Evolutionary conservation across 1,140 invertebrate genomes (phyloP), one percentile per base, ranked within the genome.

Genomic region (Dolichoris vasculosae): DNA sequence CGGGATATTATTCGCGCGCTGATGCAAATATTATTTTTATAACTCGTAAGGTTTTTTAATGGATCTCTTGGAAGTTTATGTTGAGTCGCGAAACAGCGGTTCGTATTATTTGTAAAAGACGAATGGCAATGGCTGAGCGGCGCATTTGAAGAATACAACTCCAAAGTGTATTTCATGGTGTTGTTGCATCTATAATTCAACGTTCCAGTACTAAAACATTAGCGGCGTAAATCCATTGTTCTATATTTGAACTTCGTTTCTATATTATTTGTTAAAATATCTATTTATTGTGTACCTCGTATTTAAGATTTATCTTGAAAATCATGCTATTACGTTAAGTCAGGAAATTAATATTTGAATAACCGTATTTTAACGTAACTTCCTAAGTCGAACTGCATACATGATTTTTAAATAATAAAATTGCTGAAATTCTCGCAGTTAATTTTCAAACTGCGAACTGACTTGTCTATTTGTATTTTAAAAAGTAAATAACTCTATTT

Each of bases 21-120:
- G 38, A 3, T 73, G 38, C 69, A 43, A 73, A 73, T 73, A 20
- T 73, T 43, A 73, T 73, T 73, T 73, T 73, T 73, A 73, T 43
- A 73, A 73, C 38, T 43, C 4, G 20, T 73, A 73, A 20, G 20
- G 6, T n/a, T 40, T 73, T n/a, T 73, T 73, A 73, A 73, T 73
- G 20, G 20, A 17, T 13, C 69, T 43, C 32, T n/a, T 43, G 7
- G n/a, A 9, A n/a, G 38, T 30, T 43, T 73, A 43, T n/a, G 38
- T n/a, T 26, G 7, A 38, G 38, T 0, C 30, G 17, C 11, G 11
- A 73, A 43, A 73, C 20, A 43, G 69, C 20, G 69, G 23, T 73
- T 17, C 17, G 6, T 30, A 38, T 69, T 69, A 43, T n/a, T 73
- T 43, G 69, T 4, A 26, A 26, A 38, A 38, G 67, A 43, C 32